Base-by-base conservation (phyloP, 1,140 invertebrate genomes). In the Ceratina calcarata region DNA sequence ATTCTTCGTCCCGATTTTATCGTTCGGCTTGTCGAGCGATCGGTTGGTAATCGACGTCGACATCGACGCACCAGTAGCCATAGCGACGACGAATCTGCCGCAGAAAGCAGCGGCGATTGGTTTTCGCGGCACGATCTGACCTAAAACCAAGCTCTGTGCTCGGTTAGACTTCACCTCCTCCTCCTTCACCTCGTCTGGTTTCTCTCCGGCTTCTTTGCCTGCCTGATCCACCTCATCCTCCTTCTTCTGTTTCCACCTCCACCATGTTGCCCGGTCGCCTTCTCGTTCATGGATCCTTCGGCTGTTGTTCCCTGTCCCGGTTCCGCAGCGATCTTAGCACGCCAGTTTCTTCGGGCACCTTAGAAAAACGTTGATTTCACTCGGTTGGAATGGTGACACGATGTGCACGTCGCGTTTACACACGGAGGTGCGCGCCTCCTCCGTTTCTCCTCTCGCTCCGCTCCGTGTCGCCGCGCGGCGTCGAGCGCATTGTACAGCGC, bases 61-160 rank as follows among this genome's bases (percentile, higher is more conserved):
- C 65, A 67, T 67, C 20, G 66, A 67, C 72, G 72, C 68, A 71
- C 77, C 27, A 80, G 78, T 84, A 79, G 77, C 76, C 74, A 75
- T 81, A 73, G 70, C 71, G 83, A 87, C 86, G 83, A 87, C 86
- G 83, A 78, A 86, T 81, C 69, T 79, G 77, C 78, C 64, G 57
- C 73, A 79, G 80, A 80, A 81, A 80, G 79, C 76, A 68, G 37
- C 37, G 64, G 78, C 81, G 84, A 91, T 91, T 92, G 90, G 89
- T 89, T 92, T 92, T 92, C 91, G 87, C 88, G 70, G 88, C 91
- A 92, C 91, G 91, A 91, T 91, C 83, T 92, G 91, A 91, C 91
- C 91, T 92, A 91, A 92, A 92, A 92, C 85, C 87, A 81, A 83
- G 80, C 80, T 68, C 78, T 32, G 37, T 45, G 68, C 80, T 75